These are phyloP conservation scores for Thunnus albacares DNA, from an alignment of 2,797 vertebrate species.

Conservation along the genomic window DNA sequence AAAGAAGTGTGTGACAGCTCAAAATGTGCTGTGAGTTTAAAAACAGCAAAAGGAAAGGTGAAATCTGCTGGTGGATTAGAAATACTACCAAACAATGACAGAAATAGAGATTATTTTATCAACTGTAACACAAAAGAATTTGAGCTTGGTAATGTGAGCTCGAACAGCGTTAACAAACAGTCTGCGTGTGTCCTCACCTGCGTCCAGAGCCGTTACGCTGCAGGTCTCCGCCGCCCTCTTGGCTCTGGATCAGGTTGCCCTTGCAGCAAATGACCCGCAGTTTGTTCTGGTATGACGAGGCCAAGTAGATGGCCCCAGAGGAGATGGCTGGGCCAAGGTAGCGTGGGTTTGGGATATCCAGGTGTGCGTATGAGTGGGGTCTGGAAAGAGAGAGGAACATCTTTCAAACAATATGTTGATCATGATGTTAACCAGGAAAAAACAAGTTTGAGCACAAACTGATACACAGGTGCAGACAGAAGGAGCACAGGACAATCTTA, in stretches of 20 bases:
- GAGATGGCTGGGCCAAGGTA: slow-evolving; percentile 98
- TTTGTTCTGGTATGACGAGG: slow-evolving; percentile 98
- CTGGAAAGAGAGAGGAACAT: slow-evolving; percentile 71
- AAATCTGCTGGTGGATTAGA: not conserved
- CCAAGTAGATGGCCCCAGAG: slow-evolving; percentile 95
- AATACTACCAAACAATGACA: not conserved
- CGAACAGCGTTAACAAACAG: not conserved
- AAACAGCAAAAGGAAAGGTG: not conserved
- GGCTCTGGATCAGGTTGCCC: slow-evolving; percentile 93
- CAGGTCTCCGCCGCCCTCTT: slow-evolving; percentile 88
- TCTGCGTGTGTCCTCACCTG: slow-evolving; percentile 82
- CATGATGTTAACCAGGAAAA: not conserved
- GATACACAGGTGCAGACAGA: not conserved
- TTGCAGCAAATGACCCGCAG: slow-evolving; percentile 97
- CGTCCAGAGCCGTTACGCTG: slow-evolving; percentile 91
- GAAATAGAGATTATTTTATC: not conserved
- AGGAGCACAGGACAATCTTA: slow-evolving; percentile 74
- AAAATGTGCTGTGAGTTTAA: not conserved
- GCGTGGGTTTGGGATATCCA: slow-evolving; percentile 95
- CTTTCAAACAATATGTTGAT: not conserved
- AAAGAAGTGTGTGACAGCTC: too few species aligned
- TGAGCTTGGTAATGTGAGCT: not conserved
- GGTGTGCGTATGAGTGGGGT: slow-evolving; percentile 91
- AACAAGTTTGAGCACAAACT: slow-evolving; percentile 1
- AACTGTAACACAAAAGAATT: not conserved